Conservation (phyloP, 2,888 invertebrate genomes). For the Anorthoa munda region DNA sequence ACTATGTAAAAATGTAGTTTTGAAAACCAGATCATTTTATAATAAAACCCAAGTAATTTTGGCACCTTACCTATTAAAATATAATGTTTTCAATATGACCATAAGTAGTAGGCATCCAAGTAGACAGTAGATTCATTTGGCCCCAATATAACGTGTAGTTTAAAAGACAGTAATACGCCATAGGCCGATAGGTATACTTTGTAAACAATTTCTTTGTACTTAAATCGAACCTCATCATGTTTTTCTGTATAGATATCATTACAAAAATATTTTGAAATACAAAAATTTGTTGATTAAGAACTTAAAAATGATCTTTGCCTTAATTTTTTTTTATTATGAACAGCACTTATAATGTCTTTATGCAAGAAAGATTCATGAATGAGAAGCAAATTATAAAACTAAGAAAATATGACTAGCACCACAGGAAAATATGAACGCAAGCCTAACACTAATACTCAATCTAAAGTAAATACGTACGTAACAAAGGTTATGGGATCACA, state of each 20-base stretch:
- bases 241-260: constrained; percentile 64
- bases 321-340: constrained; percentile 19
- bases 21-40: constrained; percentile 34
- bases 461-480: constrained; percentile 59
- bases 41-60: constrained; percentile 56
- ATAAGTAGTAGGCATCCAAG: constrained; percentile 58
- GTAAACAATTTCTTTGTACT: constrained; percentile 66
- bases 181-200: constrained; percentile 63
- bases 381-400: constrained; percentile 47
- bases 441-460: constrained; percentile 51
- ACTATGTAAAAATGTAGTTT: constrained; percentile 30
- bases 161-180: constrained; percentile 56
- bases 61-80: constrained; percentile 64
- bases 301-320: constrained; percentile 22
- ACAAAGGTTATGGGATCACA: constrained; percentile 18
- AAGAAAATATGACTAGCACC: constrained; percentile 77
- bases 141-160: constrained; percentile 66
- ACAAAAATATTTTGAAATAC: constrained; percentile 70
- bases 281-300: constrained; percentile 36
- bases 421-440: constrained; percentile 67
- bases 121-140: constrained; percentile 65
- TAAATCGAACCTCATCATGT: constrained; percentile 54
- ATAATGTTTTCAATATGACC: constrained; percentile 45
- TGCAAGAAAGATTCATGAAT: constrained; percentile 41
- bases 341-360: constrained; percentile 28